Evolutionary conservation across 2,888 invertebrate genomes (phyloP).

Genomic region (Microplitis deprimator): DNA sequence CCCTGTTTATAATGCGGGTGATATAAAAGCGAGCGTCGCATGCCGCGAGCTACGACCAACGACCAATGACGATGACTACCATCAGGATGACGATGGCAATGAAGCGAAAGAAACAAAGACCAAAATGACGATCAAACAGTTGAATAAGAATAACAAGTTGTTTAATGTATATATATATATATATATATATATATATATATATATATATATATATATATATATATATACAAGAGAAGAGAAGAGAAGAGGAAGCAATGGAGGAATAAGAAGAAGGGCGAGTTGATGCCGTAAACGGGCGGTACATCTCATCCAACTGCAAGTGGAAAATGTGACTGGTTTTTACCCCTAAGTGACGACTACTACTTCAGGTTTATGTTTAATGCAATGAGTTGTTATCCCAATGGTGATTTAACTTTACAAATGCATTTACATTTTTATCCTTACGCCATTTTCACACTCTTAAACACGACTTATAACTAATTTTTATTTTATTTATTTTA

Average conservation of each 20-base stretch:
- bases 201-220: background rate
- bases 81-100: slow-evolving; percentile 29
- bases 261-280: slow-evolving; percentile 45
- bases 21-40: slow-evolving; percentile 47
- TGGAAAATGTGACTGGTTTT: slow-evolving; percentile 65
- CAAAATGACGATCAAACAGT: slow-evolving; percentile 2
- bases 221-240: background rate
- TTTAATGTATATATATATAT: background rate
- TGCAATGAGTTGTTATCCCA: slow-evolving; percentile 51
- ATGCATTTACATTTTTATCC: slow-evolving; percentile 21
- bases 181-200: background rate
- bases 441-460: slow-evolving; percentile 11
- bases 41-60: slow-evolving; percentile 34
- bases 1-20: slow-evolving; percentile 54
- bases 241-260: slow-evolving; percentile 19
- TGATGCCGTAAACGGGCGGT: slow-evolving; percentile 63
- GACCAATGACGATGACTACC: background rate
- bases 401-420: slow-evolving; percentile 19
- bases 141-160: slow-evolving; percentile 7
- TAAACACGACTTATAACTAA: background rate
- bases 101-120: slow-evolving; percentile 8
- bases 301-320: slow-evolving; percentile 58
- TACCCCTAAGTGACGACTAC: slow-evolving; percentile 25
- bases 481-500: background rate
- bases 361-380: slow-evolving; percentile 59